A percentile compares a stretch with the other conserved stretches of the same genome.
These are phyloP conservation scores for Malurus elegans DNA, from an alignment of 2,113 vertebrate species.

Conservation along the genomic window DNA sequence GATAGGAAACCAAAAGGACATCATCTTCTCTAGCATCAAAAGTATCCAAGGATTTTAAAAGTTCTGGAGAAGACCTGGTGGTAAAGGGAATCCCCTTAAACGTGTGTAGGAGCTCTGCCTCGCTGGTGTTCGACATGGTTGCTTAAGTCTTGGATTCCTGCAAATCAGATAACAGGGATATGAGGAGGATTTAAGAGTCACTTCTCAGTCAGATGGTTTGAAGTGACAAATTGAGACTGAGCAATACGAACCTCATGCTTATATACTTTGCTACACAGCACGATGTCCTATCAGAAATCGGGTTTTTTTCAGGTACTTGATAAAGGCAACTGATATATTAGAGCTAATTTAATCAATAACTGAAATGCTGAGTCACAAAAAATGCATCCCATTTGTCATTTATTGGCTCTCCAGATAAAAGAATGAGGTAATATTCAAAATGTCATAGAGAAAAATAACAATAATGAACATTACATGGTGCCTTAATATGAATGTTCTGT, in stretches of 20 bases:
- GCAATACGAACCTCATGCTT: neutral
- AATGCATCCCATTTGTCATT: neutral
- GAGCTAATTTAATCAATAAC: conserved; percentile 29
- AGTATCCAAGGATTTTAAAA: conserved; percentile 64
- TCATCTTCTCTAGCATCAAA: conserved; percentile 77
- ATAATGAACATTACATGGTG: neutral
- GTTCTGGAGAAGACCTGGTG: conserved; percentile 64
- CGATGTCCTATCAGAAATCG: neutral
- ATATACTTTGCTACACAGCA: neutral
- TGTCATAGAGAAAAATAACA: neutral
- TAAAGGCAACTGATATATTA: neutral
- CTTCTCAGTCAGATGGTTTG: neutral
- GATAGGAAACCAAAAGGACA: conserved; percentile 76
- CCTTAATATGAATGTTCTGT: neutral
- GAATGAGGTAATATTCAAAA: neutral
- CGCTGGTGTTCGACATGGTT: neutral
- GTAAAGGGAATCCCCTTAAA: conserved; percentile 74
- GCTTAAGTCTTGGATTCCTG: neutral
- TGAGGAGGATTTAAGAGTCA: neutral
- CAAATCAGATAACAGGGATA: neutral
- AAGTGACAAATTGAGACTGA: neutral
- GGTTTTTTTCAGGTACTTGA: neutral
- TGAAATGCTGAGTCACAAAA: neutral
- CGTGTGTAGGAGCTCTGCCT: conserved; percentile 49
- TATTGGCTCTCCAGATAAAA: conserved; percentile 5